Evolutionary conservation across 1,140 invertebrate genomes (phyloP).

Genomic region (Armadillidium nasatum): DNA sequence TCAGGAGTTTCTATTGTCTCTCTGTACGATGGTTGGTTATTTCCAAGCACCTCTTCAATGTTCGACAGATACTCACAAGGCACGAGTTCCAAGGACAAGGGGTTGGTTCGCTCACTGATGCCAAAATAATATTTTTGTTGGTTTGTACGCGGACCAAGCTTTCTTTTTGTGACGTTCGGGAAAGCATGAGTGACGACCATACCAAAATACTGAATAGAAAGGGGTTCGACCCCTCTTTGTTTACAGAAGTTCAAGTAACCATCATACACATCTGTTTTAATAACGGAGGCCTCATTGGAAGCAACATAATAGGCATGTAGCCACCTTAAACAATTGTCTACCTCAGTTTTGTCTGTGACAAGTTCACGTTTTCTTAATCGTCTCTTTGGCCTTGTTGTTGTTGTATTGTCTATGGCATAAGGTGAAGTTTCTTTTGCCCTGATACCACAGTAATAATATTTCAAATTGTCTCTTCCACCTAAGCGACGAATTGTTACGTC

Average conservation of each 20-base stretch:
- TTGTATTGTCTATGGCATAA: conserved; percentile 40
- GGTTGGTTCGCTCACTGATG: conserved; percentile 30
- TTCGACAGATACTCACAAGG: conserved; percentile 25
- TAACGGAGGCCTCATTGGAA: conserved; percentile 26
- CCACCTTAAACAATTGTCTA: conserved; percentile 37
- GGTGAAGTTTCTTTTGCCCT: conserved; percentile 39
- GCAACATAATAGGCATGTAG: conserved; percentile 33
- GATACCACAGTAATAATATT: conserved; percentile 44
- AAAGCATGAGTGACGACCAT: conserved; percentile 38
- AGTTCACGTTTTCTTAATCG: conserved; percentile 38
- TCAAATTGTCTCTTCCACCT: conserved; percentile 42
- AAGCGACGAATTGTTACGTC: conserved; percentile 41
- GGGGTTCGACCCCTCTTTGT: conserved; percentile 30
- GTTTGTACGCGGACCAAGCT: conserved; percentile 31
- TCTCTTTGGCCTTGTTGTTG: conserved; percentile 42
- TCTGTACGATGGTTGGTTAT: conserved; percentile 30
- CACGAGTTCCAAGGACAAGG: conserved; percentile 30
- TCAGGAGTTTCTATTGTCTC: conserved; percentile 34
- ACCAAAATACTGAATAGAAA: conserved; percentile 35
- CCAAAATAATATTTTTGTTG: conserved; percentile 44
- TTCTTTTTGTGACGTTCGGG: conserved; percentile 27
- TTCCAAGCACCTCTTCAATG: conserved; percentile 31
- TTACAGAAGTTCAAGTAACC: conserved; percentile 35
- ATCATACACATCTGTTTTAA: conserved; percentile 34
- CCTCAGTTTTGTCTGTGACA: conserved; percentile 37